Base-by-base conservation (phyloP, 2,113 vertebrate genomes). In the Sphaerodactylus townsendi region DNA sequence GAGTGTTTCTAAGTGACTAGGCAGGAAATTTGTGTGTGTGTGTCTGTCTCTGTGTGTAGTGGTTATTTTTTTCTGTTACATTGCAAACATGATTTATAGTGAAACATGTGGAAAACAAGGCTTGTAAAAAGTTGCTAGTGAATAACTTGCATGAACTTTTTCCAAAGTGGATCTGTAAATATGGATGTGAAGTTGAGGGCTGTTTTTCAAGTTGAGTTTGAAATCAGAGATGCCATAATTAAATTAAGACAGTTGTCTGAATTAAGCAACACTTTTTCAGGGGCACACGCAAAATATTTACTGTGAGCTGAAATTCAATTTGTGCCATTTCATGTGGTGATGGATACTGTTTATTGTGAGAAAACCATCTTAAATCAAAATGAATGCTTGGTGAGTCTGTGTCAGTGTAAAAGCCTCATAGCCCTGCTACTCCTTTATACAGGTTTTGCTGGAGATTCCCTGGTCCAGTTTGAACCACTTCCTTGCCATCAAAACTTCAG, bases 401-500 rank as follows among this genome's bases (percentile, higher is more conserved):
- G 53, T 56, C 39, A 28, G 25, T 73, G 44, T 44, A 48, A 30
- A 74, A 46, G 72, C 9, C 7, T 13, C 30, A n/a, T n/a, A 4
- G 21, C 10, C 44, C 35, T 10, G 35, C 41, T 53, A 7, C 48
- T 4, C 33, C n/a, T 30, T 74, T 50, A 14, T 48, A 39, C 30
- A 2, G 66, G 46, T 79, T 1, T 35, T 44, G 71, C 5, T 77
- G 50, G 59, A 84, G 21, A 28, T 10, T 86, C 8, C 28, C 28
- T 82, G 33, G 33, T 46, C 72, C 64, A 85, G 74, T 87, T 46
- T 68, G 85, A 87, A 23, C 37, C 59, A 86, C 33, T 84, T 3
- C 33, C 19, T 82, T 66, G 30, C 35, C 87, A 48, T 3, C 70
- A 80, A 81, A 79, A 41, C 10, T 78, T 48, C n/a, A 10, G 25